Conservation (phyloP, 2,113 vertebrate species). For the Meles meles region DNA sequence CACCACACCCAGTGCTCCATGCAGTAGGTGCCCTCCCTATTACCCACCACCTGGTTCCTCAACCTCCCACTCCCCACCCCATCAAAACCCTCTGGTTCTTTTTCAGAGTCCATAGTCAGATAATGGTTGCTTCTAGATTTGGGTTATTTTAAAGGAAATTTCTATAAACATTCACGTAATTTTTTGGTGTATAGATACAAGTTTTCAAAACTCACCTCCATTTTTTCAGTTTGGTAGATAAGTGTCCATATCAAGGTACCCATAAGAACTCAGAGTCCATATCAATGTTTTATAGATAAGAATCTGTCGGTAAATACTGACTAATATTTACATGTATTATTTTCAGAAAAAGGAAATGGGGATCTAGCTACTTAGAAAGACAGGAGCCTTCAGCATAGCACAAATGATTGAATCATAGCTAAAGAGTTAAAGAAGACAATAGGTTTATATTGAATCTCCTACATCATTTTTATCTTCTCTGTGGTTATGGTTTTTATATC, state of each 20-base stretch:
- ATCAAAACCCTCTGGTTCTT: too few relatives aligned
- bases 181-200: background rate
- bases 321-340: background rate
- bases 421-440: background rate
- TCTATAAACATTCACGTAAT: background rate
- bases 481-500: background rate
- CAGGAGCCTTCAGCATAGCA: background rate
- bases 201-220: background rate
- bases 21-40: too few relatives aligned
- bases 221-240: background rate
- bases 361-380: background rate
- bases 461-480: background rate
- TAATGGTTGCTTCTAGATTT: background rate
- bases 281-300: background rate
- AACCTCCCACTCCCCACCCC: too few relatives aligned
- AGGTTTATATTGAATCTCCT: background rate
- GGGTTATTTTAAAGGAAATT: background rate
- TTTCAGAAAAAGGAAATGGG: background rate
- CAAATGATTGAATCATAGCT: background rate
- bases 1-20: too few relatives aligned
- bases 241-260: background rate
- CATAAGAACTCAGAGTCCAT: background rate
- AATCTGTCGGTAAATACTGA: background rate
- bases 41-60: too few relatives aligned
- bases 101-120: too few relatives aligned